Evolutionary conservation across 2,888 invertebrate genomes (phyloP).

Genomic region (Crematogaster levior): DNA sequence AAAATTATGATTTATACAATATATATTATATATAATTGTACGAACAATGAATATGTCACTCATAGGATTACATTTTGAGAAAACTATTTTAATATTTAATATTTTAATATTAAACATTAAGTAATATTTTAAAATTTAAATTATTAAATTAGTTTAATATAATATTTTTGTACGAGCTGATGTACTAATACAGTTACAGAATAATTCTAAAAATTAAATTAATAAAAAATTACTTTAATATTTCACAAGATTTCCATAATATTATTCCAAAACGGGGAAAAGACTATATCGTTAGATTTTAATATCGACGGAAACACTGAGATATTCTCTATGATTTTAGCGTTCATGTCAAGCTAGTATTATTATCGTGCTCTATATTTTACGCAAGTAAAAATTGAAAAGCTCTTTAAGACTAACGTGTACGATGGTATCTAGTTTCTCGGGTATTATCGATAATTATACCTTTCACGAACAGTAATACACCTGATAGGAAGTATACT

Average conservation of each 20-base stretch:
- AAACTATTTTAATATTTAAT: too few relatives aligned
- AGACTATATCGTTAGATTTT: slow-evolving; percentile 10
- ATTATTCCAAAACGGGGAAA: background rate
- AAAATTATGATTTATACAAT: background rate
- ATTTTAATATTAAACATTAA: too few relatives aligned
- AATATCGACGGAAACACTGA: slow-evolving; percentile 22
- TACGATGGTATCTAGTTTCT: slow-evolving; percentile 67
- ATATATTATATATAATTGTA: background rate
- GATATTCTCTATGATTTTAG: slow-evolving; percentile 19
- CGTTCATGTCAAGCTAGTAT: slow-evolving; percentile 28
- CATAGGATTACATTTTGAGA: background rate
- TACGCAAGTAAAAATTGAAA: slow-evolving; percentile 67
- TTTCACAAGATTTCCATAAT: background rate
- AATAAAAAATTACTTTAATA: background rate
- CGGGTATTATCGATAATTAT: slow-evolving; percentile 77
- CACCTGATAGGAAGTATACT: slow-evolving; percentile 64
- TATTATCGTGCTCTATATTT: slow-evolving; percentile 61
- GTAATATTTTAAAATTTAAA: background rate
- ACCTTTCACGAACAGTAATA: slow-evolving; percentile 75
- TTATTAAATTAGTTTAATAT: background rate
- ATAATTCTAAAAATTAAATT: background rate
- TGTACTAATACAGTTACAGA: background rate
- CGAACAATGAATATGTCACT: too few relatives aligned
- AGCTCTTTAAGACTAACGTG: slow-evolving; percentile 49
- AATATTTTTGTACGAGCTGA: background rate